Percentiles rank a stretch among this genome's conserved stretches.
These are phyloP conservation scores for Antidorcas marsupialis DNA, from an alignment of 2,113 vertebrate species.

Conservation along the genomic window DNA sequence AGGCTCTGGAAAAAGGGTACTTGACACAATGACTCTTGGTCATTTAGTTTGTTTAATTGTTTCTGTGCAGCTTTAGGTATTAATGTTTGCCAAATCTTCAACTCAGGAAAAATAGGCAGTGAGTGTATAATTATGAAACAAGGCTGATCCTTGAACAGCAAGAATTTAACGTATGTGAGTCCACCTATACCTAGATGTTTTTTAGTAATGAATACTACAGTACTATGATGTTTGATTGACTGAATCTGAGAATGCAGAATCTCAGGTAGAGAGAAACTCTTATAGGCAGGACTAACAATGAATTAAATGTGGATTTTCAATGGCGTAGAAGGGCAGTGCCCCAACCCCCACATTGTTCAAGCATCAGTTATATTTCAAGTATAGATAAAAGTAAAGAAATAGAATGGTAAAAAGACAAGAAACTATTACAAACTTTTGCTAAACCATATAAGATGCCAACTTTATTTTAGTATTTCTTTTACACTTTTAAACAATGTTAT, in stretches of 20 bases:
- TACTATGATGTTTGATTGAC: not conserved
- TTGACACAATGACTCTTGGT: not conserved
- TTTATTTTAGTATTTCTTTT: not conserved
- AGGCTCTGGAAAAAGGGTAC: not conserved
- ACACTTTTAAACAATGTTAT: not conserved
- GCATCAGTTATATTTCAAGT: not conserved
- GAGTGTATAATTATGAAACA: not conserved
- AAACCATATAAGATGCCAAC: not conserved
- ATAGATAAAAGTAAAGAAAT: not conserved
- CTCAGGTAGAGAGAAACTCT: not conserved
- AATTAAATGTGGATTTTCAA: not conserved
- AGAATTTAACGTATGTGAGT: not conserved
- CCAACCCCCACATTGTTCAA: not conserved
- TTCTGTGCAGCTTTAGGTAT: not conserved
- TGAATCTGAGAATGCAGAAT: not conserved
- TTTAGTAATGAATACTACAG: not conserved
- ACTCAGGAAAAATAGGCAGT: not conserved
- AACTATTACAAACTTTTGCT: not conserved
- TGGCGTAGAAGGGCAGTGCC: not conserved
- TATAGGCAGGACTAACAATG: not conserved
- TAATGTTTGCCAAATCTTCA: not conserved
- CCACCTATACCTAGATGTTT: not conserved
- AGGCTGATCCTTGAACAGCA: not conserved
- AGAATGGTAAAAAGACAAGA: not conserved
- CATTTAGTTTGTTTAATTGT: not conserved